phyloP scores from a whole-genome alignment of 2,888 invertebrate genomes.

The Isotomurus palustris region DNA sequence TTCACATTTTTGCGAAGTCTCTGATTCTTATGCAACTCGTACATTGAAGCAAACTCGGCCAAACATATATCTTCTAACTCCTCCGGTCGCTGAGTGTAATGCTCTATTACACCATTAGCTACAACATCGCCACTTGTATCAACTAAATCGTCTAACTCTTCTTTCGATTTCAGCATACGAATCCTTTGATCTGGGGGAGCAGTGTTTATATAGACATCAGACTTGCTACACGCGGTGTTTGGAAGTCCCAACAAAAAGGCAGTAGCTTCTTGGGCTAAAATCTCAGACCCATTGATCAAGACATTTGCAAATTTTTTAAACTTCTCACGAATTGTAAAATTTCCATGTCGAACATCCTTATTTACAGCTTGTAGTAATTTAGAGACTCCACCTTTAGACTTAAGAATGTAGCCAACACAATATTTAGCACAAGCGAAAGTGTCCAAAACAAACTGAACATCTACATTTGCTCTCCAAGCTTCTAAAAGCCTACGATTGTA shows the following conservation, averaged over 20 bases:
- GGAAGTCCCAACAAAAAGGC: constrained; percentile 37
- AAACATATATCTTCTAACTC: constrained; percentile 46
- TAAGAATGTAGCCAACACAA: constrained; percentile 41
- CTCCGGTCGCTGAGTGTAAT: constrained; percentile 46
- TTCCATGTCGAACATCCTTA: constrained; percentile 44
- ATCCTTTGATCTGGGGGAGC: constrained; percentile 14
- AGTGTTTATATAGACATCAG: constrained; percentile 42
- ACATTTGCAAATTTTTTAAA: constrained; percentile 33
- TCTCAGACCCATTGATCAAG: constrained; percentile 38
- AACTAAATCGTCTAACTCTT: constrained; percentile 17
- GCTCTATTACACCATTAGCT: constrained; percentile 39
- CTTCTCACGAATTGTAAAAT: constrained; percentile 41
- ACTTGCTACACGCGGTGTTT: constrained; percentile 16
- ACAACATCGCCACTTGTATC: constrained; percentile 22
- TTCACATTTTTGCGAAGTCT: not conserved
- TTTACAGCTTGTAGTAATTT: constrained; percentile 39
- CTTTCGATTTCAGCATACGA: constrained; percentile 12
- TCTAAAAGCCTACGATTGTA: constrained; percentile 44
- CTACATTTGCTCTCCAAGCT: constrained; percentile 47
- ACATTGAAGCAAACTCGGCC: constrained; percentile 45
- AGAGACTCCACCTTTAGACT: constrained; percentile 40
- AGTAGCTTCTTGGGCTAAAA: constrained; percentile 13
- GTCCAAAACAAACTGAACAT: not conserved
- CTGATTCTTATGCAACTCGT: not conserved
- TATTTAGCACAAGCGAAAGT: not conserved